A percentile compares a stretch with the other conserved stretches of the same genome.
Conservation (phyloP, 2,888 invertebrate species). For the Catocala nupta region DNA sequence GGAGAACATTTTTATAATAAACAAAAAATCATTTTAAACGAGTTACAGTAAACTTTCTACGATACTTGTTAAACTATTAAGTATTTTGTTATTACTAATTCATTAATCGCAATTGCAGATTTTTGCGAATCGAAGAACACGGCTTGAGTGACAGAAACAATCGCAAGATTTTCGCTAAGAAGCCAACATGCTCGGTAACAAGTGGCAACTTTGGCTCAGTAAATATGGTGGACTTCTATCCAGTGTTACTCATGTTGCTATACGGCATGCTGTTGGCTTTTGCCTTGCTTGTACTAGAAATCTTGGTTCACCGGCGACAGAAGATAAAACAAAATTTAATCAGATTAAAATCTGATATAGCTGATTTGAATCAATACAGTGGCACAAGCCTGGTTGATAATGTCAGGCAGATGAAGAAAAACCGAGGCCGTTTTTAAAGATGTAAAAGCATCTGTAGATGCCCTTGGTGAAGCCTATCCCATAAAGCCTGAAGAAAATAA, state of each 20-base stretch:
- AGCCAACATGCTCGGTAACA: slow-evolving; percentile 87
- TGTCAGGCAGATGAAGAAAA: too few species aligned
- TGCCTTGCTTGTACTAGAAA: slow-evolving; percentile 66
- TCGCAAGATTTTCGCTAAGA: slow-evolving; percentile 86
- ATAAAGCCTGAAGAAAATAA: too few species aligned
- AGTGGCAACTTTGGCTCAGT: slow-evolving; percentile 88
- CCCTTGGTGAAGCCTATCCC: too few species aligned
- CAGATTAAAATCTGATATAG: background rate
- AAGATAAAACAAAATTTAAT: slow-evolving; percentile 5
- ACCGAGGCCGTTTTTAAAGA: too few species aligned
- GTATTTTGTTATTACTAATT: too few species aligned
- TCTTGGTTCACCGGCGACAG: slow-evolving; percentile 51
- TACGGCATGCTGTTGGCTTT: slow-evolving; percentile 74
- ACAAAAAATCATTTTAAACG: too few species aligned
- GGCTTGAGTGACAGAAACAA: slow-evolving; percentile 87
- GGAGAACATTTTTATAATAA: too few species aligned
- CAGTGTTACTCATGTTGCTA: slow-evolving; percentile 77
- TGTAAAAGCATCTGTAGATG: too few species aligned
- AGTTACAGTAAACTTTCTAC: too few species aligned
- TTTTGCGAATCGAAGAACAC: slow-evolving; percentile 86
- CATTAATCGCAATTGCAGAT: slow-evolving; percentile 63
- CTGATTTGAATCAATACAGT: too few species aligned
- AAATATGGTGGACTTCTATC: slow-evolving; percentile 87
- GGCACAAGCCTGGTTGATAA: too few species aligned
- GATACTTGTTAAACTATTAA: too few species aligned